These are phyloP conservation scores for Thysanoteuthis rhombus DNA, from an alignment of 2,888 invertebrate genomes.

Conservation along the genomic window DNA sequence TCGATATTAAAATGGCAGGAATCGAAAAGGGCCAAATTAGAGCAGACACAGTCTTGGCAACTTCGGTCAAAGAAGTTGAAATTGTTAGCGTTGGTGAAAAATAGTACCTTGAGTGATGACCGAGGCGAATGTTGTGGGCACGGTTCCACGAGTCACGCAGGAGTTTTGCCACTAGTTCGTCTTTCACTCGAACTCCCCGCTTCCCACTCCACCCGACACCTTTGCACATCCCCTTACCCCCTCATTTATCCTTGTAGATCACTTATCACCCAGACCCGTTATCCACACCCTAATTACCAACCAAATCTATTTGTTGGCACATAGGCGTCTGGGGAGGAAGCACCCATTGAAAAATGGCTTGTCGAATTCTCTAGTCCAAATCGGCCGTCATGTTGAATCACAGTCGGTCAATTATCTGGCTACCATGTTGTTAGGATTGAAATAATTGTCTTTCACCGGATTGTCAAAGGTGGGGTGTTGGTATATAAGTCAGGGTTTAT, in stretches of 20 bases:
- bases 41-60: background rate
- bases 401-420: background rate
- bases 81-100: background rate
- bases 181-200: background rate
- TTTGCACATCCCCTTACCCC: background rate
- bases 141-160: background rate
- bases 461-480: background rate
- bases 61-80: background rate
- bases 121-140: constrained; percentile 12
- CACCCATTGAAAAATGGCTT: background rate
- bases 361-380: background rate
- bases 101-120: background rate
- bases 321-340: too few relatives aligned
- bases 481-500: background rate
- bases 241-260: background rate
- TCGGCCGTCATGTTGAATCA: background rate
- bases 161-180: background rate
- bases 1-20: background rate
- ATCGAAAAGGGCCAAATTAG: background rate
- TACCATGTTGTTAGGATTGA: background rate
- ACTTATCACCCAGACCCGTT: background rate
- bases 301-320: background rate
- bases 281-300: background rate
- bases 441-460: background rate
- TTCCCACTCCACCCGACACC: background rate